Conservation (phyloP, 2,113 vertebrate genomes). For the Cyprinodon brontotheroides region DNA sequence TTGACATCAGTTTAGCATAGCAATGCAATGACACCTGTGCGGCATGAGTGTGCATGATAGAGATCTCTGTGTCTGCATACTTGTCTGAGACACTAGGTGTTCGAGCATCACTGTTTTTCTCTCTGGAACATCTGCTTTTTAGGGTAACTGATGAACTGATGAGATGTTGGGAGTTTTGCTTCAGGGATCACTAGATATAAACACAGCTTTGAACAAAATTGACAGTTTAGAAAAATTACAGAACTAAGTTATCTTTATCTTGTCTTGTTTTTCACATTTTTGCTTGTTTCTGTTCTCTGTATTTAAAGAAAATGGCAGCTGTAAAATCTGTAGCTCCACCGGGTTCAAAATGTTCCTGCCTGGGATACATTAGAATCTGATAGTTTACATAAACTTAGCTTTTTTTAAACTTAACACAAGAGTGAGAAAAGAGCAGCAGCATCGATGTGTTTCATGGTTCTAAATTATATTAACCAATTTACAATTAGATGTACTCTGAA, state of each 20-base stretch:
- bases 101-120: conserved; percentile 18
- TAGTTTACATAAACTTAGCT: no score
- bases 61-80: conserved; percentile 24
- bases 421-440: no score
- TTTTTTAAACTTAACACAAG: no score
- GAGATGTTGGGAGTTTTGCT: background rate
- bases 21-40: conserved; percentile 60
- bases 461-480: no score
- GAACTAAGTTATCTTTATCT: background rate
- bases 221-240: background rate
- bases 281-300: background rate
- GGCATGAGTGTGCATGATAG: conserved; percentile 31
- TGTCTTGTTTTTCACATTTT: background rate
- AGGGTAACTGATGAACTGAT: conserved; percentile 16
- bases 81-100: conserved; percentile 39
- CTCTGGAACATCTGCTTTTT: conserved; percentile 13
- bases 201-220: background rate
- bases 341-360: background rate
- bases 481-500: no score
- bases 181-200: background rate
- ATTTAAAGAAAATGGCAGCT: background rate
- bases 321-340: background rate
- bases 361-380: background rate
- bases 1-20: conserved; percentile 67
- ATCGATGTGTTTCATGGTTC: no score